Conservation (phyloP, 2,888 invertebrate genomes). For the Cantharis rufa region DNA sequence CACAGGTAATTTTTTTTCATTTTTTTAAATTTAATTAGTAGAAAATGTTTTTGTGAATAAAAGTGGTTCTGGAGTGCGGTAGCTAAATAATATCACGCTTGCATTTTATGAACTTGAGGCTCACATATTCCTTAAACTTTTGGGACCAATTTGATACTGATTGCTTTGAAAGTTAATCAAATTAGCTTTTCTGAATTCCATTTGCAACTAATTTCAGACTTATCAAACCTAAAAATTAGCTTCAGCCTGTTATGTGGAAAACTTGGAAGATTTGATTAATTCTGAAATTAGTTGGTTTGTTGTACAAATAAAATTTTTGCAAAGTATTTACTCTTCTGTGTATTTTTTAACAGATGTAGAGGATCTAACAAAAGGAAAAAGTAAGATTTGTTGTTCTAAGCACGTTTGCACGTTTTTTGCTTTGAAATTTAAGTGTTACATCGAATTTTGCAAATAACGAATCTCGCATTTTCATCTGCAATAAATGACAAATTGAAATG, state of each 20-base stretch:
- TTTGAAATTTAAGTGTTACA: neutral
- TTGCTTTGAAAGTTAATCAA: neutral
- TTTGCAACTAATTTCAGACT: neutral
- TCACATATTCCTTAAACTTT: neutral
- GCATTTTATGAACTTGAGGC: neutral
- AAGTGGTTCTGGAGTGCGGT: neutral
- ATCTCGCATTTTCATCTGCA: neutral
- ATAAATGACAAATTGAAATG: neutral
- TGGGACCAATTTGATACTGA: neutral
- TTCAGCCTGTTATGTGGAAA: too few relatives aligned
- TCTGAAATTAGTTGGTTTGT: neutral
- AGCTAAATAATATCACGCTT: neutral
- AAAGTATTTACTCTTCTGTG: slow-evolving; percentile 24
- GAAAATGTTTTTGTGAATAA: neutral
- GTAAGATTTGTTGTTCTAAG: slow-evolving; percentile 28
- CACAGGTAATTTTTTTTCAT: slow-evolving; percentile 44
- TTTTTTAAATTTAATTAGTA: neutral
- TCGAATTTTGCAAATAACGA: neutral
- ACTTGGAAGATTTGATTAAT: neutral
- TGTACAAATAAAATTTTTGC: neutral
- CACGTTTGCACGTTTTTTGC: neutral
- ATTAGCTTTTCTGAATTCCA: neutral
- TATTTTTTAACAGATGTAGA: slow-evolving; percentile 36
- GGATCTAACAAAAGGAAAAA: slow-evolving; percentile 45
- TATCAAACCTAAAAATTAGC: too few relatives aligned